Evolutionary conservation across 1,140 invertebrate genomes (phyloP), one percentile per base, ranked within the genome.

Genomic region (Cyphomyrmex costatus): DNA sequence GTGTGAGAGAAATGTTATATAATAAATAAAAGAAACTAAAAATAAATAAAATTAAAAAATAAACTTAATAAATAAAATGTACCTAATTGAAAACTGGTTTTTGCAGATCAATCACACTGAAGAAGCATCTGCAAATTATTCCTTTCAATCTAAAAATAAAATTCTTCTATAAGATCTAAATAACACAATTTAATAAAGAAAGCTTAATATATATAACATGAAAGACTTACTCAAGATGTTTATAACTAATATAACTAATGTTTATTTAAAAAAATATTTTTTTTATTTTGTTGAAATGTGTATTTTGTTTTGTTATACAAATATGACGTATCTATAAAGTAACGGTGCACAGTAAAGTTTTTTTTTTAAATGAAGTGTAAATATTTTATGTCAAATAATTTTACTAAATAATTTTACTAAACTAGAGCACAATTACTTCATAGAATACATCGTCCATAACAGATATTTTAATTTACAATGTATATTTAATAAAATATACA

Each of bases 401-500:
- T n/a, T n/a, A n/a, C n/a, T n/a, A n/a, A 83, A 46, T 24, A 30
- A 49, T 27, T 24, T 60, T 1, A 19, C 24, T 42, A 14, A 42
- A 12, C 24, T 46, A 30, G 4, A 56, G 12, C 53, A 63, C 30
- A 61, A 66, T 63, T 86, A 73, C 63, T 70, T 85, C 10, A 46
- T 49, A 84, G 60, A 74, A 63, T 53, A 85, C 42, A n/a, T 65
- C 49, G 1, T 16, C 19, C 8, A 42, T 71, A 42, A 63, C 5
- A 46, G 80, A 60, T 86, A 86, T 58, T 42, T 80, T 19, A 87
- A 89, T 68, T 49, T 68, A 68, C n/a, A 88, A 90, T 86, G 83
- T 90, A 80, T 91, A 82, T 94, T 95, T 93, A 93, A 92, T 94
- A 58, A 89, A 90, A 79, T 92, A 80, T 86, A 92, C 82, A 94